Conservation (phyloP, 2,797 vertebrate species). For the Alcedo atthis region DNA sequence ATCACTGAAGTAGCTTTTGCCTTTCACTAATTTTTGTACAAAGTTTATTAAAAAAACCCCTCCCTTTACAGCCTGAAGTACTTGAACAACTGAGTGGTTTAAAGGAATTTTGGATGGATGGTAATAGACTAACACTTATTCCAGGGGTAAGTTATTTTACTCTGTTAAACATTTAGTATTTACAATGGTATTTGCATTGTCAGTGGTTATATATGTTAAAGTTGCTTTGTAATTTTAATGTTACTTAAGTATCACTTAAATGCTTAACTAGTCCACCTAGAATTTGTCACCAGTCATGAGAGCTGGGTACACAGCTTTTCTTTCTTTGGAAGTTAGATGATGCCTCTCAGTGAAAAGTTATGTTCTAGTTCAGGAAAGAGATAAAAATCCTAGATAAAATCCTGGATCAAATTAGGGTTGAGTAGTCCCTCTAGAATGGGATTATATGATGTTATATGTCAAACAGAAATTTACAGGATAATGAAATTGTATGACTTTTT, state of each 20-base stretch:
- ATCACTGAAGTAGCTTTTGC: not conserved
- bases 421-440: not conserved
- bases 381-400: not conserved
- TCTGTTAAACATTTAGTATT: not conserved
- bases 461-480: not conserved
- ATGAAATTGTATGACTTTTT: not conserved
- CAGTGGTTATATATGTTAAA: not conserved
- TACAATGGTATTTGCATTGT: not conserved
- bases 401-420: not conserved
- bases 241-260: not conserved
- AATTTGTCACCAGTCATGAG: not conserved
- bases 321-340: not conserved
- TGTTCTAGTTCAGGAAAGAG: not conserved
- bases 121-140: slow-evolving; percentile 93
- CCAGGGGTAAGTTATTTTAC: slow-evolving; percentile 87
- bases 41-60: not conserved
- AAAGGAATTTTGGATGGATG: slow-evolving; percentile 98
- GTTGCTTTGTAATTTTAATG: not conserved
- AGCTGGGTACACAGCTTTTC: not conserved
- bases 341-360: not conserved
- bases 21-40: not conserved
- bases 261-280: not conserved
- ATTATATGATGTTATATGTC: not conserved
- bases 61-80: slow-evolving; percentile 91
- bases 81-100: slow-evolving; percentile 94